Conservation (phyloP, 2,113 vertebrate species). For the Centropus bengalensis region DNA sequence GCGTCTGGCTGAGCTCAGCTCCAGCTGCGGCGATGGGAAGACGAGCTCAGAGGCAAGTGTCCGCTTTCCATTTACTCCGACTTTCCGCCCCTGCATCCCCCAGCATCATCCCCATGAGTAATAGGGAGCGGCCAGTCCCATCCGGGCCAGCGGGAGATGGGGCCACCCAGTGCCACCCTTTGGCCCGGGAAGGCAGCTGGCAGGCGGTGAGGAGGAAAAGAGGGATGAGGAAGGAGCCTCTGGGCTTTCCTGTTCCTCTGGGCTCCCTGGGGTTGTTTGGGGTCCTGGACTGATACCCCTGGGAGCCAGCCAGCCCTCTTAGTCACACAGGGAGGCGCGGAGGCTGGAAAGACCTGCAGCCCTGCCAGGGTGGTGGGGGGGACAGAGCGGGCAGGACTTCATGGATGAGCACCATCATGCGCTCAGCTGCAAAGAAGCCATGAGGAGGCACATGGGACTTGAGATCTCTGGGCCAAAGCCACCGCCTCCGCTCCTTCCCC, state of each 20-base stretch:
- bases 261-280: neutral
- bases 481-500: neutral
- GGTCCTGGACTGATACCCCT: neutral
- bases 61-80: neutral
- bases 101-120: slow-evolving; percentile 45
- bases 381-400: neutral
- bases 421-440: neutral
- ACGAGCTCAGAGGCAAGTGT: neutral
- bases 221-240: neutral
- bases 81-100: slow-evolving; percentile 18
- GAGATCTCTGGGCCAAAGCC: neutral
- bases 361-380: neutral
- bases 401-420: fast-evolving
- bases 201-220: neutral
- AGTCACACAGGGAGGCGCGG: neutral
- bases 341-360: neutral
- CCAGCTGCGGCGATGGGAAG: neutral
- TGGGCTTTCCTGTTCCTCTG: neutral
- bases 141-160: neutral
- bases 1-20: slow-evolving; percentile 23
- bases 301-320: neutral
- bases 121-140: slow-evolving; percentile 5
- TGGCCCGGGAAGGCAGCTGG: neutral
- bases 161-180: neutral
- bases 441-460: fast-evolving